These are phyloP conservation scores for Taeniopygia guttata DNA, from an alignment of 2,797 vertebrate genomes.

Conservation along the genomic window DNA sequence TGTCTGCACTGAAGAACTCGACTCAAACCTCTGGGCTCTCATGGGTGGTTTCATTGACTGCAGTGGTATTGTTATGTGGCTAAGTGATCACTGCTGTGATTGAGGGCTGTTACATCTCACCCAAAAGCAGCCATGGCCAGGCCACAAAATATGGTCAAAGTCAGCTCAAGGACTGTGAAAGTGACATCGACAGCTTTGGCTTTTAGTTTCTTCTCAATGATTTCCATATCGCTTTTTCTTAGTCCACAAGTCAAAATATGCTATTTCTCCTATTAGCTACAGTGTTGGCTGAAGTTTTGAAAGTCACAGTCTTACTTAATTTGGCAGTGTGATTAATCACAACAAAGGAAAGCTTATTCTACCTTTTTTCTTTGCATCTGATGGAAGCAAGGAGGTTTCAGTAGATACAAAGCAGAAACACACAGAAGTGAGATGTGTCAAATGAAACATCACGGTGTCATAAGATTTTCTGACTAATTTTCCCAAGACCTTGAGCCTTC, in stretches of 20 bases:
- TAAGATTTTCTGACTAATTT: neutral
- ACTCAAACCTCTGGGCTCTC: neutral
- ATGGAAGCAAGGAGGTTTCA: neutral
- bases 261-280: neutral
- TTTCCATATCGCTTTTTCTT: neutral
- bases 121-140: slow-evolving; percentile 34
- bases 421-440: neutral
- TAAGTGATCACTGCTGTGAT: neutral
- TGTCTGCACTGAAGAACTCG: neutral
- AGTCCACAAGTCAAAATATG: neutral
- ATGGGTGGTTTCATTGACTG: slow-evolving; percentile 53
- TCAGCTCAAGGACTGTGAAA: slow-evolving; percentile 23
- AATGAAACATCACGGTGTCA: neutral
- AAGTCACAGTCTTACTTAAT: neutral
- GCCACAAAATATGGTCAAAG: slow-evolving; percentile 27
- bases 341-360: neutral
- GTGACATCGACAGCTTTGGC: slow-evolving; percentile 18
- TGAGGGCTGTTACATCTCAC: slow-evolving; percentile 21
- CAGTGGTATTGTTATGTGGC: neutral
- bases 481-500: neutral
- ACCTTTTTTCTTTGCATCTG: neutral
- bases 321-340: neutral
- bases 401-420: neutral
- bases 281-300: neutral
- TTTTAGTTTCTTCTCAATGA: neutral